These are phyloP conservation scores for Myripristis murdjan DNA, from an alignment of 2,797 vertebrate genomes.

Conservation along the genomic window DNA sequence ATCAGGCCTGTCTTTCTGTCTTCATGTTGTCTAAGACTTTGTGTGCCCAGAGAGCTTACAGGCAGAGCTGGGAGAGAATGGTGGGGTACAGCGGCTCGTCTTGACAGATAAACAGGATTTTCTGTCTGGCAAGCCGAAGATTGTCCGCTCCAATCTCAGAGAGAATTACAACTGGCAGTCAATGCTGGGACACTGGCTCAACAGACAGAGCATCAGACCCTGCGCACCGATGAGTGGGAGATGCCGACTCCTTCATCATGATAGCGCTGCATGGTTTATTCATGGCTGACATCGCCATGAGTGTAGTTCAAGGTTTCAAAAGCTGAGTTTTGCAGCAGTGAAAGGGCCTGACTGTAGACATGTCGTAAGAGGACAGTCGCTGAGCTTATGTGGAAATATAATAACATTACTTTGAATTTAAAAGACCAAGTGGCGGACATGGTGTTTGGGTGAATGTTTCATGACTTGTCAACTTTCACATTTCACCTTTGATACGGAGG, in stretches of 20 bases:
- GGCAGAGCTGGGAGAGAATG: constrained; percentile 59
- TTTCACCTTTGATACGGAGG: constrained; percentile 44
- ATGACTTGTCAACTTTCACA: constrained; percentile 45
- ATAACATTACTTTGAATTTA: constrained; percentile 40
- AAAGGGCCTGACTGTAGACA: constrained; percentile 36
- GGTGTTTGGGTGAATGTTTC: constrained; percentile 8
- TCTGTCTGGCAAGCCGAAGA: constrained; percentile 78
- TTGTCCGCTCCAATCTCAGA: constrained; percentile 81
- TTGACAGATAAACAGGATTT: constrained; percentile 85
- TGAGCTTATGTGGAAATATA: constrained; percentile 28
- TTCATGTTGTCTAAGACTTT: constrained; percentile 66
- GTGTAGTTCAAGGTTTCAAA: constrained; percentile 42
- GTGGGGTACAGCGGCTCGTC: constrained; percentile 58
- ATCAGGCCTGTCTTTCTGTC: constrained; percentile 64
- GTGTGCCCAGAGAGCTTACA: constrained; percentile 71
- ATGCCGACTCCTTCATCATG: constrained; percentile 54
- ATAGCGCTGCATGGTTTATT: constrained; percentile 62
- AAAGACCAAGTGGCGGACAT: constrained; percentile 10
- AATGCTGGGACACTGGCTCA: constrained; percentile 69
- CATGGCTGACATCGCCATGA: constrained; percentile 46
- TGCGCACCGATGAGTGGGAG: constrained; percentile 58
- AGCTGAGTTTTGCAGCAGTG: constrained; percentile 7
- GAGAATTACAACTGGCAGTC: constrained; percentile 82
- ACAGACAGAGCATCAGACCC: constrained; percentile 58
- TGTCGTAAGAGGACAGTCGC: constrained; percentile 35